Percentiles rank a stretch among this genome's conserved stretches.
phyloP scores from a whole-genome alignment of 2,888 invertebrate genomes.

The Campaea margaritaria region DNA sequence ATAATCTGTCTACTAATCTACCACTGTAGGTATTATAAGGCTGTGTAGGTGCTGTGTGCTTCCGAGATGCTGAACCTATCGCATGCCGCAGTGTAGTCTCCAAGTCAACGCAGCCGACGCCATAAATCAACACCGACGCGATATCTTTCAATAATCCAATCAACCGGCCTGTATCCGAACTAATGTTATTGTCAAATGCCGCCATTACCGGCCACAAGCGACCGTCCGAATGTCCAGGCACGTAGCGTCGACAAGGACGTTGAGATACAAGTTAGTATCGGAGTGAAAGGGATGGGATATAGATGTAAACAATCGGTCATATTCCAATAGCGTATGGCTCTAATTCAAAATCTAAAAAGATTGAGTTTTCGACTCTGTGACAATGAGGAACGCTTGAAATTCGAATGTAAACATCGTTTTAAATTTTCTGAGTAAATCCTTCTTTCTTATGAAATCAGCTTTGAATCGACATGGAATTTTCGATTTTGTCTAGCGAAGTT shows the following conservation, averaged over 20 bases:
- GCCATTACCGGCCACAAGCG: constrained; percentile 64
- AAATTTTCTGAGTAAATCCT: constrained; percentile 5
- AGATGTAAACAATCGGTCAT: constrained; percentile 54
- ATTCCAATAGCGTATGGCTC: constrained; percentile 33
- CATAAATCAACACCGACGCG: constrained; percentile 62
- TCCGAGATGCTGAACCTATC: constrained; percentile 40
- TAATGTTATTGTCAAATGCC: constrained; percentile 73
- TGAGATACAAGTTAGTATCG: constrained; percentile 2
- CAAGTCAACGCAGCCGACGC: background rate
- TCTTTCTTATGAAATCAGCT: constrained; percentile 7
- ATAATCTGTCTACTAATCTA: too few species aligned
- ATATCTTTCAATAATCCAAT: constrained; percentile 74
- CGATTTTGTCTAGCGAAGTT: background rate
- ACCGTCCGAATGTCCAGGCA: constrained; percentile 70
- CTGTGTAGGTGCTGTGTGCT: too few species aligned
- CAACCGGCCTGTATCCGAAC: constrained; percentile 57
- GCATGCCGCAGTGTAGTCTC: constrained; percentile 15
- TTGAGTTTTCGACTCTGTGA: constrained; percentile 31
- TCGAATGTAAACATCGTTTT: constrained; percentile 24
- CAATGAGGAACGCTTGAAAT: constrained; percentile 33
- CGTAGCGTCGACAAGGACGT: constrained; percentile 51
- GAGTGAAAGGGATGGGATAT: constrained; percentile 18
- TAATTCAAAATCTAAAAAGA: constrained; percentile 31
- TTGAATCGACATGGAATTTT: background rate
- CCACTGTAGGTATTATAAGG: too few species aligned